Base-by-base conservation (phyloP, 2,797 vertebrate species). In the Orestias chungarensis region DNA sequence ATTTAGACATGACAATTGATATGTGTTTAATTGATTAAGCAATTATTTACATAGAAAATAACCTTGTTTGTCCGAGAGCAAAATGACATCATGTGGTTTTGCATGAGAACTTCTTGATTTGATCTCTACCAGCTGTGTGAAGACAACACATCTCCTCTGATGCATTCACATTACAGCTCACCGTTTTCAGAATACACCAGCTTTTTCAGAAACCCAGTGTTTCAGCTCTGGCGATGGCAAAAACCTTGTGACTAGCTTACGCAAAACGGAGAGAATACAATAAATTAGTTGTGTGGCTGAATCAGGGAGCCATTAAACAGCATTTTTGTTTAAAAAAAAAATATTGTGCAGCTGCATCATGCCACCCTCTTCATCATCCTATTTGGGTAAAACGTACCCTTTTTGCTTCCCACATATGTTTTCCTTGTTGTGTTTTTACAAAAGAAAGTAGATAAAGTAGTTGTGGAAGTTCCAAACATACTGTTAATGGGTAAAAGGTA, bases 171-270 rank as follows among this genome's bases (percentile, higher is more conserved):
- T 43, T 66, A 23, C 25, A 14, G 12, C 43, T 55, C 31, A 73
- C 14, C 74, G 44, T 47, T 46, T 42, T 65, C 14, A 46, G 1
- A 33, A 23, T 12, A 42, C 54, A 62, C 25, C 44, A 68, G 35
- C 73, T 82, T 61, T 75, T 66, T 46, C 70, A n/a, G 59, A 23
- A 50, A 17, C 23, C 54, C 31, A 47, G 2, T 47, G 23, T 20
- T 20, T 17, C 47, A 44, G 62, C 42, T 61, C 42, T 29, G 68
- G 42, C 46, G n/a, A 74, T 18, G 2, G 3, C 49, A 33, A 31
- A 66, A 83, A 75, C 71, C 59, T 71, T n/a, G 73, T 73, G 83
- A 82, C 80, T 57, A 9, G 31, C 66, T 74, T 59, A 40, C 61
- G 49, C 71, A 75, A 83, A 76, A n/a, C n/a, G n/a, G 68, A 75